phyloP scores from a whole-genome alignment of 2,113 vertebrate species.

The Vulpes vulpes region DNA sequence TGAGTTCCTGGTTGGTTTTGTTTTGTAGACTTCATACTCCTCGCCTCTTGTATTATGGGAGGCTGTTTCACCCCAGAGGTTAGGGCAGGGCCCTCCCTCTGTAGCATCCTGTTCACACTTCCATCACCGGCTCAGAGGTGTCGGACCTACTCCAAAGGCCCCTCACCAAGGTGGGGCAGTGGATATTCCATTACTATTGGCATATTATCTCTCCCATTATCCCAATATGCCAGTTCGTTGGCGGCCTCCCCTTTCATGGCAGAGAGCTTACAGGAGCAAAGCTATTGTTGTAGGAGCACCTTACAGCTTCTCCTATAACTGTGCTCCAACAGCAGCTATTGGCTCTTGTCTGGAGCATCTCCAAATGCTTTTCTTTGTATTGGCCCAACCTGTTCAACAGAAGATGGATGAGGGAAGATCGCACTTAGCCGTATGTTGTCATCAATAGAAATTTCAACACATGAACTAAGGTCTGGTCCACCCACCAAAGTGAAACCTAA shows the following conservation, averaged over 20 bases:
- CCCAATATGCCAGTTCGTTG: background rate
- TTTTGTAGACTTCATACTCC: too few species aligned
- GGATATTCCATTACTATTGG: fast-evolving
- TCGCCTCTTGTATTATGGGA: fast-evolving
- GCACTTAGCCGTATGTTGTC: background rate
- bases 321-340: background rate
- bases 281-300: too few species aligned
- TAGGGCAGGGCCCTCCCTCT: background rate
- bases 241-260: background rate
- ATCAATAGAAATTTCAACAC: background rate
- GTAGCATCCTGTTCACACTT: background rate
- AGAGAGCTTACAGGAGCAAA: too few species aligned
- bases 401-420: background rate
- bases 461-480: background rate
- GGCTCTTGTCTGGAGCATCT: background rate
- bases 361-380: background rate
- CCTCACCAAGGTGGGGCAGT: background rate
- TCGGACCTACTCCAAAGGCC: background rate
- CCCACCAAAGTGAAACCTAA: background rate
- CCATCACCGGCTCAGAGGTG: fast-evolving
- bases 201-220: background rate
- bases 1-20: background rate
- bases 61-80: background rate
- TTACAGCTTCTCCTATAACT: background rate
- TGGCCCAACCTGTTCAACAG: background rate